These are phyloP conservation scores for Pomacea canaliculata DNA, from an alignment of 2,888 invertebrate species.

Conservation along the genomic window DNA sequence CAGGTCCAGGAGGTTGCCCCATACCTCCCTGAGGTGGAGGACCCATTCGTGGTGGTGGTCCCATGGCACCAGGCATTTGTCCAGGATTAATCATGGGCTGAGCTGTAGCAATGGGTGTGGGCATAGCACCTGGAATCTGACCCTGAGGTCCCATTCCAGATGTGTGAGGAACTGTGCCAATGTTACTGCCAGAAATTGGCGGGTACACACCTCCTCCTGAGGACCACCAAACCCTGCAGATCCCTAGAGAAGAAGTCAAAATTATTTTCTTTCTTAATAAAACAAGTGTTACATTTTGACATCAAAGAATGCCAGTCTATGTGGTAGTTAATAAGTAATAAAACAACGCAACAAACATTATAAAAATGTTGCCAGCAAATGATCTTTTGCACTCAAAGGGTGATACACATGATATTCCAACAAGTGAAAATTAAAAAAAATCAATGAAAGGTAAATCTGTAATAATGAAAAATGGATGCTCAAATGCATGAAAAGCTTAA, in stretches of 20 bases:
- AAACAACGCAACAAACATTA: too few relatives aligned
- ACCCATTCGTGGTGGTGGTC: constrained; percentile 32
- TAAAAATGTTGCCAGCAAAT: too few relatives aligned
- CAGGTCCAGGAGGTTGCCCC: constrained; percentile 12
- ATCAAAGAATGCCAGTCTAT: too few relatives aligned
- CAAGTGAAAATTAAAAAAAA: too few relatives aligned
- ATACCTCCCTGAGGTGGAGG: constrained; percentile 16
- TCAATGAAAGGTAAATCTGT: too few relatives aligned
- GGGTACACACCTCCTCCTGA: constrained; percentile 12
- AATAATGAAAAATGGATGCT: too few relatives aligned
- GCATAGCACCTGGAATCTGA: constrained; percentile 11
- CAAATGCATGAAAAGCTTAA: too few relatives aligned
- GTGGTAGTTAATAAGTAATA: too few relatives aligned
- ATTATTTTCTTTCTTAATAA: too few relatives aligned
- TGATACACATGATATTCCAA: too few relatives aligned
- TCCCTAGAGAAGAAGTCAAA: constrained; percentile 13
- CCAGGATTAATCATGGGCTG: constrained; percentile 10
- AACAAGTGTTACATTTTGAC: too few relatives aligned
- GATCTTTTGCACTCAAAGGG: too few relatives aligned
- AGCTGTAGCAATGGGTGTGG: constrained; percentile 21
- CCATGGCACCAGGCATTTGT: constrained; percentile 30
- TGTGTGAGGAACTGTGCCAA: constrained; percentile 7
- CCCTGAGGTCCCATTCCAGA: constrained; percentile 1
- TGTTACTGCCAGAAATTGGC: constrained; percentile 7
- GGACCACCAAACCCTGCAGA: constrained; percentile 13